Evolutionary conservation across 2,888 invertebrate genomes (phyloP).

Genomic region (Tortrix viridana): DNA sequence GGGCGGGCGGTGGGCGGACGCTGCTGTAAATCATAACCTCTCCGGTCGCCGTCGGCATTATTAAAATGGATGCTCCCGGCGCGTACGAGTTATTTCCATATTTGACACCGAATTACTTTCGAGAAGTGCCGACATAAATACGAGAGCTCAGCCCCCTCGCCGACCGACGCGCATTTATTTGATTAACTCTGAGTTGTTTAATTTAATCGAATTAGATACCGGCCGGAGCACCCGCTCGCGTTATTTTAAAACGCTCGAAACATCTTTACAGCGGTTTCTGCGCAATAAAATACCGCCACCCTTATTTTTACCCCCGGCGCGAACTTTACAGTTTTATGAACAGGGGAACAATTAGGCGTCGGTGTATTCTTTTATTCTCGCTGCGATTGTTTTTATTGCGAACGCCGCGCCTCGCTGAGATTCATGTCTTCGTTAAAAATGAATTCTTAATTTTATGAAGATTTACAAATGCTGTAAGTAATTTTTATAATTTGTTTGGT

Average conservation of each 20-base stretch:
- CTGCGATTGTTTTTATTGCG: slow-evolving; percentile 77
- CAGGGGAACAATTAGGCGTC: slow-evolving; percentile 82
- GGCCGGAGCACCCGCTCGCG: slow-evolving; percentile 67
- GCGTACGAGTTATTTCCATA: slow-evolving; percentile 84
- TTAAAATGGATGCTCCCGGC: slow-evolving; percentile 81
- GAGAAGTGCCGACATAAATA: slow-evolving; percentile 84
- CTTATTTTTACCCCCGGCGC: slow-evolving; percentile 52
- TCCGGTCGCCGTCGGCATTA: slow-evolving; percentile 81
- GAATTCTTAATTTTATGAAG: slow-evolving; percentile 82
- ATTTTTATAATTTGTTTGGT: slow-evolving; percentile 64
- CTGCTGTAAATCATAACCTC: slow-evolving; percentile 74
- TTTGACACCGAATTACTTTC: slow-evolving; percentile 85
- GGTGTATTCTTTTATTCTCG: slow-evolving; percentile 77
- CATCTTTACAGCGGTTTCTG: slow-evolving; percentile 84
- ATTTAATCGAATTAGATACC: slow-evolving; percentile 84
- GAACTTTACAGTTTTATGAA: slow-evolving; percentile 84
- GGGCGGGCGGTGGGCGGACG: slow-evolving; percentile 49
- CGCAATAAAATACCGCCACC: slow-evolving; percentile 82
- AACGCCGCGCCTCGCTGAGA: slow-evolving; percentile 59
- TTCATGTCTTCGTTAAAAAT: slow-evolving; percentile 79
- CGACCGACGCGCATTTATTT: slow-evolving; percentile 82
- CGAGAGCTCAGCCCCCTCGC: slow-evolving; percentile 57
- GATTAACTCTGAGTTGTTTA: slow-evolving; percentile 85
- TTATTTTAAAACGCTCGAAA: slow-evolving; percentile 81
- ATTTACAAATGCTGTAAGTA: slow-evolving; percentile 58